Evolutionary conservation across 2,888 invertebrate species (phyloP), one percentile per base, ranked within the genome.

Genomic region (Lycaena phlaeas): DNA sequence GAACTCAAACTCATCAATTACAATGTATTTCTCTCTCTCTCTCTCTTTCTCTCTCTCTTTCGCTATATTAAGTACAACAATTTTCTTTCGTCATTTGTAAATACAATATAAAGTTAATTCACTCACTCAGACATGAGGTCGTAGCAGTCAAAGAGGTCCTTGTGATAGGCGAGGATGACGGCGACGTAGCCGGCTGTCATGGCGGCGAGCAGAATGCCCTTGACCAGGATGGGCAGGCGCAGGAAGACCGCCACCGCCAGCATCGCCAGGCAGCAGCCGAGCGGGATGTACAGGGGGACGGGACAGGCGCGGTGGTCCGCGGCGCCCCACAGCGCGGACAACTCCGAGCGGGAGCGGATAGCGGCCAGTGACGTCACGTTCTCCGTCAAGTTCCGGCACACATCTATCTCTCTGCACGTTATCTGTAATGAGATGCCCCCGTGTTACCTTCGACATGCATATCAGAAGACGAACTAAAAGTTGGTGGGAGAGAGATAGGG

Each of bases 171-270:
- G 70, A 94, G 89, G 64, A 96, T 93, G 42, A 94, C 89, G 14
- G 94, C 78, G 56, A 92, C 87, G 64, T 94, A 95, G 22, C 93
- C 90, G 1, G 90, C 88, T 2, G 92, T 91, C 89, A 94, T 93
- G 42, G 93, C 87, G 2, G 91, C 71, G 39, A 95, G 86, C 14
- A 96, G 84, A 36, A 91, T 78, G 4, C 92, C 89, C 75, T 96
- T 96, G 48, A 95, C 87, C 49, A 94, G 73, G 51, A 96, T 93
- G 5, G 95, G 94, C 38, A 96, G 85, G 47, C 88, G 86, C 38
- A 96, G 86, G 73, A 96, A 96, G 44, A 95, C 90, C 0, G 95
- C 92, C 17, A 95, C 93, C 0, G 93, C 90, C 43, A 96, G 85
- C 76, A 93, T 93, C 39, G 93, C 92, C 51, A 96, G 86, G 40